phyloP scores from a whole-genome alignment of 1,140 invertebrate genomes.

The Drosophila navojoa region DNA sequence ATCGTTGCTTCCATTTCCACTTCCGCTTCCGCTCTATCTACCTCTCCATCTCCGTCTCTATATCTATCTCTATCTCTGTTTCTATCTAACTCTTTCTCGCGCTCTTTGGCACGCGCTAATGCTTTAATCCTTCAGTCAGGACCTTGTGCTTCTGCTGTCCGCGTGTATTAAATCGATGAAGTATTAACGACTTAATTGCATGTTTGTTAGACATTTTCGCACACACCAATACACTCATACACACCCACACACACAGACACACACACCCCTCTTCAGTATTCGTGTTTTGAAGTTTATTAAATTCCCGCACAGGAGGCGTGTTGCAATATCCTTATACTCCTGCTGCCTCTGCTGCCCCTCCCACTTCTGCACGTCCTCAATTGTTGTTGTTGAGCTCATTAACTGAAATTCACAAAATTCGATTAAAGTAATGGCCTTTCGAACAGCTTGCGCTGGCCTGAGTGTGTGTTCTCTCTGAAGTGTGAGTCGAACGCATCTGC shows the following conservation, averaged over 20 bases:
- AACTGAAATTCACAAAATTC: conserved; percentile 71
- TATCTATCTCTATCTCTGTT: not conserved
- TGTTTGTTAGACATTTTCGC: conserved; percentile 77
- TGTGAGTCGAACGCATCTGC: not conserved
- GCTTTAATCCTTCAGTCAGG: conserved; percentile 69
- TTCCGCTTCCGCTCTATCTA: conserved; percentile 59
- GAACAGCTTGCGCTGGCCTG: conserved; percentile 30
- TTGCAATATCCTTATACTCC: conserved; percentile 48
- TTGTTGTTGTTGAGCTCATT: conserved; percentile 48
- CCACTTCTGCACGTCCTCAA: not conserved
- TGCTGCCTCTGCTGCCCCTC: conserved; percentile 5
- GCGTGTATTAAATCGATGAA: conserved; percentile 78
- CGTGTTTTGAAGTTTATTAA: conserved; percentile 59
- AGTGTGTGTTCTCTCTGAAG: not conserved
- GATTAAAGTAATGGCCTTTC: conserved; percentile 80
- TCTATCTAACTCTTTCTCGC: not conserved
- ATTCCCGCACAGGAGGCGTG: conserved; percentile 60
- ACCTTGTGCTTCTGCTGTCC: conserved; percentile 40
- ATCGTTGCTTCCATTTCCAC: conserved; percentile 49
- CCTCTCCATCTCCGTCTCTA: not conserved
- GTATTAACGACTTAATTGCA: conserved; percentile 83
- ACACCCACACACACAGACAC: not conserved
- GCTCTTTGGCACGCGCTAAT: conserved; percentile 64
- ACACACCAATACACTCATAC: conserved; percentile 3
- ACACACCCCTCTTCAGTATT: conserved; percentile 13